Percentiles rank a stretch among this genome's conserved stretches.
phyloP scores from a whole-genome alignment of 37 sponge, comb jelly and placozoan species.

The Amphimedon queenslandica region DNA sequence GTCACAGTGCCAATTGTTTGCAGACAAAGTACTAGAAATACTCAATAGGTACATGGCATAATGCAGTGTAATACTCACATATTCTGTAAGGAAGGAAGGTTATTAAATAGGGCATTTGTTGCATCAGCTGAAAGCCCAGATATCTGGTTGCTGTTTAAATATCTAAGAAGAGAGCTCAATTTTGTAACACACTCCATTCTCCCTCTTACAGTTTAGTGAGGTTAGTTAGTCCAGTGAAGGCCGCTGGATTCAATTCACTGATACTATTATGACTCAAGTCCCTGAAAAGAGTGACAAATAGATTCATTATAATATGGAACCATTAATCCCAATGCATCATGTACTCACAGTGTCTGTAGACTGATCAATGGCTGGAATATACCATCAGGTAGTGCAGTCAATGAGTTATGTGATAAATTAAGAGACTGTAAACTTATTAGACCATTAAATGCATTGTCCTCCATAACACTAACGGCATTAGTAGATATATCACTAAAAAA shows the following conservation, averaged over 20 bases:
- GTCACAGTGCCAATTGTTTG: neutral
- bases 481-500: neutral
- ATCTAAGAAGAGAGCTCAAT: neutral
- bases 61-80: neutral
- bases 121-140: neutral
- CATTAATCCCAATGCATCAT: neutral
- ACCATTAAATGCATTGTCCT: neutral
- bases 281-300: too few species aligned
- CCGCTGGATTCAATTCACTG: neutral
- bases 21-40: neutral
- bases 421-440: neutral
- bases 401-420: constrained; percentile 9
- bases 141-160: neutral
- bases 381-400: constrained; percentile 25
- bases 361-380: constrained; percentile 18
- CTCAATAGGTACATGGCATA: too few species aligned
- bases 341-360: constrained; percentile 21
- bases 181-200: neutral
- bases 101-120: neutral
- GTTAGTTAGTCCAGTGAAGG: constrained; percentile 12
- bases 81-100: neutral
- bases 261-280: constrained; percentile 10
- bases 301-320: neutral
- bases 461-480: neutral
- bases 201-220: constrained; percentile 4